Evolutionary conservation across 2,888 invertebrate species (phyloP).

Genomic region (Darwinula stevensoni): DNA sequence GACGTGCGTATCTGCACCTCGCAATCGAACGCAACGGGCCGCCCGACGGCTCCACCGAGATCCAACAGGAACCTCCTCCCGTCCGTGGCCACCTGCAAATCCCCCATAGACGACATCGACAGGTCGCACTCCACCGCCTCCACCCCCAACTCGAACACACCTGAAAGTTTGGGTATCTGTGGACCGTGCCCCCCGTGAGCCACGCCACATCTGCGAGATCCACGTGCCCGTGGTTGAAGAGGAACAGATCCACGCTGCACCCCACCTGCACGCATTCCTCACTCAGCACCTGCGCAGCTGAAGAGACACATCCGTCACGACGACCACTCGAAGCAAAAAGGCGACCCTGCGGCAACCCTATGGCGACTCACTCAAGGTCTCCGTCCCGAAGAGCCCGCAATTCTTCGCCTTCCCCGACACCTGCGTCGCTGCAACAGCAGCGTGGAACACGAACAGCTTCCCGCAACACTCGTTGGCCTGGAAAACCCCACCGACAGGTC

Average conservation of each 20-base stretch:
- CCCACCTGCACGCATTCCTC: conserved; percentile 77
- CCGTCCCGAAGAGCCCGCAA: conserved; percentile 77
- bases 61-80: conserved; percentile 62
- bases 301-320: too few relatives aligned
- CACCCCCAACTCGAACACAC: conserved; percentile 17
- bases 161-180: conserved; percentile 93
- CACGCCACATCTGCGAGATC: conserved; percentile 77
- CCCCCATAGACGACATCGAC: too few relatives aligned
- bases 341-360: too few relatives aligned
- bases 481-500: too few relatives aligned
- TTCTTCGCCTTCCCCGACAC: conserved; percentile 86
- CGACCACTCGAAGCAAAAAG: too few relatives aligned
- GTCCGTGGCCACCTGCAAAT: conserved; percentile 55
- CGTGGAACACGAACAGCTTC: conserved; percentile 82
- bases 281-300: too few relatives aligned
- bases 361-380: too few relatives aligned
- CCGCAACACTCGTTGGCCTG: conserved; percentile 67
- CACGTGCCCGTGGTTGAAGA: conserved; percentile 83
- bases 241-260: conserved; percentile 76
- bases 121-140: too few relatives aligned
- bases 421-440: conserved; percentile 61
- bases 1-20: conserved; percentile 88
- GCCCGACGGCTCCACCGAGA: conserved; percentile 41
- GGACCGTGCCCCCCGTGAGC: conserved; percentile 78
- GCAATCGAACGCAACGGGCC: conserved; percentile 74